These are phyloP conservation scores for Sclerurus mexicanus DNA, from an alignment of 2,113 vertebrate genomes.

Conservation along the genomic window DNA sequence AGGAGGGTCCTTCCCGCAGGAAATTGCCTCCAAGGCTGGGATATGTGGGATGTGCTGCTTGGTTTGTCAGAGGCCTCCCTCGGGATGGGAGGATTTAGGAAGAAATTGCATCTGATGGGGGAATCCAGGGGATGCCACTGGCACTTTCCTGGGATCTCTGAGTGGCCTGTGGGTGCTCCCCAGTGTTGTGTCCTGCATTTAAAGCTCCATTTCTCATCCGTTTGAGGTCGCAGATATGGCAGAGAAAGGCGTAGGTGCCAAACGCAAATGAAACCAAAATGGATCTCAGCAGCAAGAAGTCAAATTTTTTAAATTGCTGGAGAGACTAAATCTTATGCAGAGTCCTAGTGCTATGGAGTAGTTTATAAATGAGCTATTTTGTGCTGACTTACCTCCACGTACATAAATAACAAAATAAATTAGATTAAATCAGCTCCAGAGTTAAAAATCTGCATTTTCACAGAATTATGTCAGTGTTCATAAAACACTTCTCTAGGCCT, in stretches of 20 bases:
- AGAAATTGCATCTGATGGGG: background rate
- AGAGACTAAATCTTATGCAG: background rate
- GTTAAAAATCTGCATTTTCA: background rate
- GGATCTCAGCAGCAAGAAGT: background rate
- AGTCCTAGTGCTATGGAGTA: background rate
- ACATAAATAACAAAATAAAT: background rate
- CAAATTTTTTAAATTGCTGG: background rate
- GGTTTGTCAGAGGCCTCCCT: background rate
- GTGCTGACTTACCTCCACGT: background rate
- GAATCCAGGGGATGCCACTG: background rate
- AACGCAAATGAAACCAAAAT: background rate
- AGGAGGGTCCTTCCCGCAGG: background rate
- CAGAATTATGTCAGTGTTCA: background rate
- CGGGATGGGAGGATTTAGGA: background rate
- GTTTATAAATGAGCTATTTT: background rate
- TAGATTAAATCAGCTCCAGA: background rate
- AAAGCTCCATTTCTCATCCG: background rate
- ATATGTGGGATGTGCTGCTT: background rate
- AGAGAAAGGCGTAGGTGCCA: background rate
- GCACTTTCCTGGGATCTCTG: background rate
- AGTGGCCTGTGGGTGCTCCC: background rate
- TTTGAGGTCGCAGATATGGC: background rate
- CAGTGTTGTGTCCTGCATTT: background rate
- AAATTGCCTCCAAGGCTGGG: background rate
- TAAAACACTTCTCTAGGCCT: background rate